These are phyloP conservation scores for Acrocephalus arundinaceus DNA, from an alignment of 2,113 vertebrate genomes.

Conservation along the genomic window DNA sequence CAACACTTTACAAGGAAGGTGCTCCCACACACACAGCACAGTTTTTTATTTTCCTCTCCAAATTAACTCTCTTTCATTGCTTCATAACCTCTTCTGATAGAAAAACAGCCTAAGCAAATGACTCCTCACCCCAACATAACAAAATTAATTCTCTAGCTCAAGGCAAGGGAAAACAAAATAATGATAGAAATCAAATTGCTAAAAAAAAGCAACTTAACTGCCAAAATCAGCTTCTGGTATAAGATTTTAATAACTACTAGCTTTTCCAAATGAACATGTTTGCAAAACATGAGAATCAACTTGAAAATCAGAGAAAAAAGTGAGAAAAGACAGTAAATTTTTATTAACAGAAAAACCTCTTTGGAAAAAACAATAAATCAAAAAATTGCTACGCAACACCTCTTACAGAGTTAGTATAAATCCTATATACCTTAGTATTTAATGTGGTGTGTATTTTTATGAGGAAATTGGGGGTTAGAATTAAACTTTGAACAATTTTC, in stretches of 20 bases:
- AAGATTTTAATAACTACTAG: conserved; percentile 10
- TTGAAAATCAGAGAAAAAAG: not conserved
- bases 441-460: not conserved
- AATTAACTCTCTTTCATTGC: not conserved
- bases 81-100: not conserved
- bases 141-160: not conserved
- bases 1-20: not conserved
- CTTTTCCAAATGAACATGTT: conserved; percentile 26
- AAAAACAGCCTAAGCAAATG: not conserved
- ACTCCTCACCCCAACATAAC: not conserved
- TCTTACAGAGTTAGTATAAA: not conserved
- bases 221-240: not conserved
- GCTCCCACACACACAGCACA: not conserved
- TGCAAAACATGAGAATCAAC: not conserved
- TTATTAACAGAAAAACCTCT: not conserved
- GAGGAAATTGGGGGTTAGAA: not conserved
- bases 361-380: not conserved
- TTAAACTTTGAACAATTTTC: not conserved
- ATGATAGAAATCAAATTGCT: not conserved
- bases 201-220: not conserved
- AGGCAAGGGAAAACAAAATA: not conserved
- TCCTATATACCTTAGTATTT: not conserved
- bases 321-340: not conserved
- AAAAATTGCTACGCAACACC: not conserved
- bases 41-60: not conserved